phyloP scores from a whole-genome alignment of 2,797 vertebrate genomes.

The Rhinella marina region DNA sequence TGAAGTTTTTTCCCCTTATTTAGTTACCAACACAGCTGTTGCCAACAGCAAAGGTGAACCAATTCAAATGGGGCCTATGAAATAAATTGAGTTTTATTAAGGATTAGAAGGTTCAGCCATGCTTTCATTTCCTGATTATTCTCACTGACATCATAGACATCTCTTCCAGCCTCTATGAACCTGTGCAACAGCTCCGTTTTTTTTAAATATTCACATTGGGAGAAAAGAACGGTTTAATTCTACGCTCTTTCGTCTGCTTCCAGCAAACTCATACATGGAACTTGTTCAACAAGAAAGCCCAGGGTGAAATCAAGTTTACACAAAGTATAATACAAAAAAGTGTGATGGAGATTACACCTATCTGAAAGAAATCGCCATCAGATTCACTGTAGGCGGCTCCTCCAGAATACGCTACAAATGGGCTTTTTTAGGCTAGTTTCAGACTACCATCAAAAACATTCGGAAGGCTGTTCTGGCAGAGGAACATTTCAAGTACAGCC shows the following conservation, averaged over 20 bases:
- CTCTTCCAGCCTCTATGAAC: constrained; percentile 24
- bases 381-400: background rate
- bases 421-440: background rate
- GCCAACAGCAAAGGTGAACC: constrained; percentile 18
- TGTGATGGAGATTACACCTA: background rate
- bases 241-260: background rate
- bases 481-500: no score
- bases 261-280: background rate
- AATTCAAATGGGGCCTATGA: constrained; percentile 26
- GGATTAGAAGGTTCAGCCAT: constrained; percentile 21
- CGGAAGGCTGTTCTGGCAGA: no score
- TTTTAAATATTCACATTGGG: constrained; percentile 1
- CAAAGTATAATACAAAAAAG: background rate
- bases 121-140: constrained; percentile 31
- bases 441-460: no score
- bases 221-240: background rate
- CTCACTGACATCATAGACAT: constrained; percentile 8
- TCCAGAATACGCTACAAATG: background rate
- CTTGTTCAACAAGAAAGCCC: background rate
- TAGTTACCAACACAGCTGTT: background rate
- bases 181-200: constrained; percentile 2
- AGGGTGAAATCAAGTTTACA: constrained; percentile 8
- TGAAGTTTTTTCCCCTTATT: background rate
- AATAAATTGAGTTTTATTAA: constrained; percentile 16
- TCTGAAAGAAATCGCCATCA: background rate